Base-by-base conservation (phyloP, 2,797 vertebrate genomes). In the Bufotes viridis region DNA sequence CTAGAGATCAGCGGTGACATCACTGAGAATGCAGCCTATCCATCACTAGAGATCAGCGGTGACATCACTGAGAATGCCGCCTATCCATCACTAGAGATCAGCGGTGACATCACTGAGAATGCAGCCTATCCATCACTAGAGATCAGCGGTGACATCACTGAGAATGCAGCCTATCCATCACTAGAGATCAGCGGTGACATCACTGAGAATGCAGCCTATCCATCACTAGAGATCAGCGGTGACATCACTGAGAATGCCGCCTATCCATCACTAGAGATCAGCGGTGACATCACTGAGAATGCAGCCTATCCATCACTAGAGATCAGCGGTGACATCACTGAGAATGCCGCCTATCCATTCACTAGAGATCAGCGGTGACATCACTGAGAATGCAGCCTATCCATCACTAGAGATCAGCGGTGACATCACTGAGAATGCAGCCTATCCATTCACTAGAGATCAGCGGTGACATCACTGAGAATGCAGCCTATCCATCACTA, bases 301-400 rank as follows among this genome's bases (percentile, higher is more conserved):
- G n/a, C 69, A 72, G 69, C 69, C 65, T 72, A 42, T 72, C 70
- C 70, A 49, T 49, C 34, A 74, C 70, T 74, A 49, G 34, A 74
- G 34, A 72, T 14, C 65, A 15, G 24, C 18, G 24, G 18, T 61
- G 60, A 65, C 63, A 65, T 65, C 63, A 65, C 9, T n/a, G 22
- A 55, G 49, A 78, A 55, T 78, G n/a, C 75, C n/a, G 75, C 75
- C 49, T 78, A 55, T 78, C 75, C 49, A n/a, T n/a, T n/a, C n/a
- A n/a, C n/a, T n/a, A n/a, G n/a, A n/a, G n/a, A n/a, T n/a, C n/a
- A n/a, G n/a, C n/a, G n/a, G n/a, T n/a, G n/a, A n/a, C n/a, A n/a
- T n/a, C n/a, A n/a, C n/a, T n/a, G n/a, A n/a, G n/a, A n/a, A n/a
- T n/a, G n/a, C n/a, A n/a, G n/a, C n/a, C n/a, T n/a, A n/a, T n/a